Conservation (phyloP, 2,888 invertebrate species). For the Cataglyphis rosenhaueri region DNA sequence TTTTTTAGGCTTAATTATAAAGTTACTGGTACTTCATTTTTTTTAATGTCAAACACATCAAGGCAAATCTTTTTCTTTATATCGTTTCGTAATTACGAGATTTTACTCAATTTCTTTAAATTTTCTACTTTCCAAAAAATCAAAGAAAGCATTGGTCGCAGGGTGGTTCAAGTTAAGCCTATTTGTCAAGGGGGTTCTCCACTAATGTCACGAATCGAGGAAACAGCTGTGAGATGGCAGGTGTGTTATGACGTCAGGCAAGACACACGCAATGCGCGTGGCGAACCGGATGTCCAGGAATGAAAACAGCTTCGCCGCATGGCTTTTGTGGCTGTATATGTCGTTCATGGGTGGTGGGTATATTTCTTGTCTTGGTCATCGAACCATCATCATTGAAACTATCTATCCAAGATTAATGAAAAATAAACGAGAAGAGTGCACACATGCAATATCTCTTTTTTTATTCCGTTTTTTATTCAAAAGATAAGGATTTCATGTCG, state of each 20-base stretch:
- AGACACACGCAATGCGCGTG: constrained; percentile 83
- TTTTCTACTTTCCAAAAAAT: constrained; percentile 17
- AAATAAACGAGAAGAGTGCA: neutral
- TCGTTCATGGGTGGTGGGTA: neutral
- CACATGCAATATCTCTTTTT: neutral
- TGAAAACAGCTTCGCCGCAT: constrained; percentile 59
- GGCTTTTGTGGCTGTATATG: constrained; percentile 48
- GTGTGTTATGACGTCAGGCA: constrained; percentile 83
- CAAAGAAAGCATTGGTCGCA: neutral
- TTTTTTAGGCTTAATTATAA: neutral
- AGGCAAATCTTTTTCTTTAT: neutral
- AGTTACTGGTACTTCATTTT: neutral
- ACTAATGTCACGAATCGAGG: constrained; percentile 76
- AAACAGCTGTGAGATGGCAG: constrained; percentile 85
- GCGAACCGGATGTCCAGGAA: constrained; percentile 77
- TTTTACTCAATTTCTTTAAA: constrained; percentile 13
- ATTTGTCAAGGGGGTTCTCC: constrained; percentile 67
- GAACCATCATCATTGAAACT: constrained; percentile 4
- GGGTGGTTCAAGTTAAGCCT: constrained; percentile 44
- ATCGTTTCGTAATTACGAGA: neutral
- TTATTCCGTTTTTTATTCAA: neutral
- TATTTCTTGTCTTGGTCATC: neutral
- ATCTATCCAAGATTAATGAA: constrained; percentile 12
- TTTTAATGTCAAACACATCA: neutral
- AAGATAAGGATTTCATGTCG: neutral